A percentile compares a stretch with the other conserved stretches of the same genome.
phyloP scores from a whole-genome alignment of 2,888 invertebrate genomes.

The Cheilosia vernalis region DNA sequence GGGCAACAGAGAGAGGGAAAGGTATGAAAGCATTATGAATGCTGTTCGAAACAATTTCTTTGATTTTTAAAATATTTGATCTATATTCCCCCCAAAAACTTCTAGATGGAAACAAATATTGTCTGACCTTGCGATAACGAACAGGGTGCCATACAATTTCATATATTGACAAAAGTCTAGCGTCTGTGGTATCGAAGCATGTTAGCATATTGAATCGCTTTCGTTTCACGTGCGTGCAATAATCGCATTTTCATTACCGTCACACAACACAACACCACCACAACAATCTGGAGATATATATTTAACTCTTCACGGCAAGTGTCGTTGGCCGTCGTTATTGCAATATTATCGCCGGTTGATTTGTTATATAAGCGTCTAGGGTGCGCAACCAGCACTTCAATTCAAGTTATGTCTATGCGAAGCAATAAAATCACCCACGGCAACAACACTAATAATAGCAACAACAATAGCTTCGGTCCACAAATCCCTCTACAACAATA shows the following conservation, averaged over 20 bases:
- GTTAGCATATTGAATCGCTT: conserved; percentile 46
- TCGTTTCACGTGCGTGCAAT: conserved; percentile 45
- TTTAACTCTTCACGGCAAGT: background rate
- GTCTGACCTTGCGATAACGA: conserved; percentile 8
- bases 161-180: background rate
- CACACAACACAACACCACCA: conserved; percentile 28
- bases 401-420: conserved; percentile 81
- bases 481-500: conserved; percentile 68
- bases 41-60: conserved; percentile 40
- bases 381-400: background rate
- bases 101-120: conserved; percentile 35
- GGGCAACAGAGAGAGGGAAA: conserved; percentile 23
- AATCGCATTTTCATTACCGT: conserved; percentile 34
- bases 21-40: conserved; percentile 52
- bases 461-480: conserved; percentile 77
- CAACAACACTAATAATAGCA: conserved; percentile 77
- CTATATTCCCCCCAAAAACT: background rate
- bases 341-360: conserved; percentile 16
- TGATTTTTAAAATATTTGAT: conserved; percentile 33
- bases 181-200: background rate
- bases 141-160: no score
- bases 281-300: conserved; percentile 16
- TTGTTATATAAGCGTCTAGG: conserved; percentile 14
- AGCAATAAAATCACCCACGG: conserved; percentile 80
- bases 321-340: no score